A percentile compares a stretch with the other conserved stretches of the same genome.
Conservation (phyloP, 2,113 vertebrate species). For the Plectropomus leopardus region DNA sequence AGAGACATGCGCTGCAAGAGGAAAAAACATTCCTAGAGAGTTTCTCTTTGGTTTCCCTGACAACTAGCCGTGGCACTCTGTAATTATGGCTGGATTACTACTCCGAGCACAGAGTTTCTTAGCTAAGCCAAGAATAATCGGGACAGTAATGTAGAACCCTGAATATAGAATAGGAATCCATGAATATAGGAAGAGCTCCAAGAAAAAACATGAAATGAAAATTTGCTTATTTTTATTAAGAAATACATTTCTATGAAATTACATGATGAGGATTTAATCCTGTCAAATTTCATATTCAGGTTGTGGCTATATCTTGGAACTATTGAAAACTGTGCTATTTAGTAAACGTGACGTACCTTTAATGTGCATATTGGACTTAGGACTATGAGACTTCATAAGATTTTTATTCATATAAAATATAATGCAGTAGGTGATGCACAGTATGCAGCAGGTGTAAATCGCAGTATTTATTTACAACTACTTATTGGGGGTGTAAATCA, state of each 20-base stretch:
- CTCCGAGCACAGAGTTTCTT: constrained; percentile 67
- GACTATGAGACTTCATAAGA: neutral
- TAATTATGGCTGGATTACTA: constrained; percentile 79
- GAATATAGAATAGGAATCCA: constrained; percentile 15
- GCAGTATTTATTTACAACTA: neutral
- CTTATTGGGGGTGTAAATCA: no score
- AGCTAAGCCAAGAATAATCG: constrained; percentile 50
- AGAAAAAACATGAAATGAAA: neutral
- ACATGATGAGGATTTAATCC: neutral
- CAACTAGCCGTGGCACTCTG: constrained; percentile 75
- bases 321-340: neutral
- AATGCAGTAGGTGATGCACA: neutral
- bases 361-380: no score
- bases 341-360: neutral
- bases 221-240: neutral
- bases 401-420: neutral
- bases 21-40: constrained; percentile 79
- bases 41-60: constrained; percentile 83
- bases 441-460: neutral
- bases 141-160: constrained; percentile 24
- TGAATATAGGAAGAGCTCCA: neutral
- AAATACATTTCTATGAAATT: neutral
- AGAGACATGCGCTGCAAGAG: constrained; percentile 41
- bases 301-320: neutral
- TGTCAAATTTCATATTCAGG: neutral